A percentile compares a stretch with the other conserved stretches of the same genome.
phyloP scores from a whole-genome alignment of 2,888 invertebrate species.

The Diabrotica balteata region DNA sequence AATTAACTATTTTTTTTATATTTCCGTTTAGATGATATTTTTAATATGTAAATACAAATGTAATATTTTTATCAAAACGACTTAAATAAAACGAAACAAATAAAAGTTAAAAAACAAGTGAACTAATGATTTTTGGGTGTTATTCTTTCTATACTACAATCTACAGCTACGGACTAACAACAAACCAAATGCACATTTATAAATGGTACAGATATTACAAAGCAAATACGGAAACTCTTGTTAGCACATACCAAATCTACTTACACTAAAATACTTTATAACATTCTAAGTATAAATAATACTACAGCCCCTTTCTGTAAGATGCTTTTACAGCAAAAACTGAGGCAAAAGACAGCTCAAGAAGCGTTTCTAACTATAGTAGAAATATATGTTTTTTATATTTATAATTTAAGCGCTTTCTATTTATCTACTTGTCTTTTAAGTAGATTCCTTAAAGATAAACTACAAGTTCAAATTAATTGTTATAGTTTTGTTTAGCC shows the following conservation, averaged over 20 bases:
- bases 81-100: too few species aligned
- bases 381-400: constrained; percentile 1
- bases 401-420: constrained; percentile 3
- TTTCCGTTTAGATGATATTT: too few species aligned
- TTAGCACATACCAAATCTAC: constrained; percentile 15
- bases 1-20: too few species aligned
- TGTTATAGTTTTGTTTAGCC: constrained; percentile 1
- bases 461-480: constrained; percentile 17
- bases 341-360: constrained; percentile 7
- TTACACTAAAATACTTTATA: constrained; percentile 4
- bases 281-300: background rate
- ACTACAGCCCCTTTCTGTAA: constrained; percentile 4
- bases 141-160: too few species aligned
- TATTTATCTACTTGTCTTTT: constrained; percentile 26
- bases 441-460: constrained; percentile 23
- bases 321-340: background rate
- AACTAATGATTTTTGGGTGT: too few species aligned
- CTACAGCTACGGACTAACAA: background rate
- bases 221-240: constrained; percentile 11
- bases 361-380: constrained; percentile 15
- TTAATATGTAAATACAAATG: too few species aligned
- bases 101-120: too few species aligned
- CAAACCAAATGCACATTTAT: background rate
- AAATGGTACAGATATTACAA: background rate
- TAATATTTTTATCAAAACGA: too few species aligned